These are phyloP conservation scores for Rhizoglyphus robini DNA, from an alignment of 1,140 invertebrate genomes.

Conservation along the genomic window DNA sequence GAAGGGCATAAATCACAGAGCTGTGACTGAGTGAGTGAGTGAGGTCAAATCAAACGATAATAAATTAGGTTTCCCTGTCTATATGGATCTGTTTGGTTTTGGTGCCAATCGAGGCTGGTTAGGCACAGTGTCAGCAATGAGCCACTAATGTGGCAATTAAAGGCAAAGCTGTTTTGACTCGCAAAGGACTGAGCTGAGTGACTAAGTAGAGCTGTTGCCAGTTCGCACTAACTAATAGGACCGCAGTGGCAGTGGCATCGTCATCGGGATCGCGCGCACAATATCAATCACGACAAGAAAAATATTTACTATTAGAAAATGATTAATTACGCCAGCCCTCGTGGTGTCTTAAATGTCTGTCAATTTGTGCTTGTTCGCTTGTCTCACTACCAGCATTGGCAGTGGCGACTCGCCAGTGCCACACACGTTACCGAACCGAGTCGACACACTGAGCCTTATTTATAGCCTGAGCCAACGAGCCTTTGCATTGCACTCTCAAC, in stretches of 20 bases:
- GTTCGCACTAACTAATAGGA: neutral
- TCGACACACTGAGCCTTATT: neutral
- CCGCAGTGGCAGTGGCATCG: neutral
- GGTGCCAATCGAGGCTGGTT: too few species aligned
- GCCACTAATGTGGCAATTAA: too few species aligned
- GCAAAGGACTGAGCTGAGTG: too few species aligned
- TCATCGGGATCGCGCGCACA: neutral
- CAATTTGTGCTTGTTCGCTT: neutral
- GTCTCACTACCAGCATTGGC: slow-evolving; percentile 1
- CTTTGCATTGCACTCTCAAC: neutral
- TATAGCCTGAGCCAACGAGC: neutral
- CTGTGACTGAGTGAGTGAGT: too few species aligned
- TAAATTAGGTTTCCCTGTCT: too few species aligned
- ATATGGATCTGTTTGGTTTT: too few species aligned
- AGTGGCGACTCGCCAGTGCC: neutral
- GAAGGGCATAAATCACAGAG: too few species aligned
- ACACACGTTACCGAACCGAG: neutral
- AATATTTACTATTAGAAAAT: slow-evolving; percentile 15
- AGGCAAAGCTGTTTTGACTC: too few species aligned
- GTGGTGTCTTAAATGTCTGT: slow-evolving; percentile 13
- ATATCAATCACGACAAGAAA: slow-evolving; percentile 9
- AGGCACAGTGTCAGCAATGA: too few species aligned
- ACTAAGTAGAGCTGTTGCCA: too few species aligned
- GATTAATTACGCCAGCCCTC: neutral
- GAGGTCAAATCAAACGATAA: too few species aligned